A percentile compares a stretch with the other conserved stretches of the same genome.
Evolutionary conservation across 2,888 invertebrate species (phyloP).

Genomic region (Crossocerus cetratus): DNA sequence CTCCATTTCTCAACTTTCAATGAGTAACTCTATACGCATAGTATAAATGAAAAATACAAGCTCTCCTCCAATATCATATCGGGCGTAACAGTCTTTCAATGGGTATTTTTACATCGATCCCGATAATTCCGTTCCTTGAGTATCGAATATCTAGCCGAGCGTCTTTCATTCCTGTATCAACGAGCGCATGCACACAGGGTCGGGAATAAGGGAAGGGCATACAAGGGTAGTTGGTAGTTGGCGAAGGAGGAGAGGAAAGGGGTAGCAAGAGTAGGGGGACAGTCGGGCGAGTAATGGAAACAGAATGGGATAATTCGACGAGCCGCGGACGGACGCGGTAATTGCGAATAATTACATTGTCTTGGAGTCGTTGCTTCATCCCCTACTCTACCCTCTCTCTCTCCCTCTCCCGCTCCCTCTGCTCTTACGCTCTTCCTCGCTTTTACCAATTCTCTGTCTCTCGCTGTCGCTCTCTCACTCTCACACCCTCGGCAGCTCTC

Average conservation of each 20-base stretch:
- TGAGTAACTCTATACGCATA: too few relatives aligned
- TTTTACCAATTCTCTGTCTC: not conserved
- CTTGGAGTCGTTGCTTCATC: slow-evolving; percentile 73
- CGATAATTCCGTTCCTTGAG: not conserved
- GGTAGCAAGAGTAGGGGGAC: slow-evolving; percentile 34
- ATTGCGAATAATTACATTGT: slow-evolving; percentile 77
- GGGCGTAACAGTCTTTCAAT: too few relatives aligned
- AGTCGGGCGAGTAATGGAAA: slow-evolving; percentile 69
- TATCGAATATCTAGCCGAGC: too few relatives aligned
- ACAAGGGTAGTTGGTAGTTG: not conserved
- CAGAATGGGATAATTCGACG: slow-evolving; percentile 74
- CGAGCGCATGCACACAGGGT: not conserved
- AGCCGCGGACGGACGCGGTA: slow-evolving; percentile 73
- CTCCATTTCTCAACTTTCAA: too few relatives aligned
- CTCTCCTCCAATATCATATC: too few relatives aligned
- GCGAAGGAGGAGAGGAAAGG: not conserved
- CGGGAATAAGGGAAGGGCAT: too few relatives aligned
- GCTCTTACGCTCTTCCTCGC: slow-evolving; percentile 11
- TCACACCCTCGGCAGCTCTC: slow-evolving; percentile 22
- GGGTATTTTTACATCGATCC: not conserved
- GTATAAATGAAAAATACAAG: too few relatives aligned
- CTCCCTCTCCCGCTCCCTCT: slow-evolving; percentile 29
- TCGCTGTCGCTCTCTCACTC: too few relatives aligned
- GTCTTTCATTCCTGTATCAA: slow-evolving; percentile 6
- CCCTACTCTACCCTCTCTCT: slow-evolving; percentile 49